Evolutionary conservation across 2,888 invertebrate genomes (phyloP), one percentile per base, ranked within the genome.

Genomic region (Sinelater perroti): DNA sequence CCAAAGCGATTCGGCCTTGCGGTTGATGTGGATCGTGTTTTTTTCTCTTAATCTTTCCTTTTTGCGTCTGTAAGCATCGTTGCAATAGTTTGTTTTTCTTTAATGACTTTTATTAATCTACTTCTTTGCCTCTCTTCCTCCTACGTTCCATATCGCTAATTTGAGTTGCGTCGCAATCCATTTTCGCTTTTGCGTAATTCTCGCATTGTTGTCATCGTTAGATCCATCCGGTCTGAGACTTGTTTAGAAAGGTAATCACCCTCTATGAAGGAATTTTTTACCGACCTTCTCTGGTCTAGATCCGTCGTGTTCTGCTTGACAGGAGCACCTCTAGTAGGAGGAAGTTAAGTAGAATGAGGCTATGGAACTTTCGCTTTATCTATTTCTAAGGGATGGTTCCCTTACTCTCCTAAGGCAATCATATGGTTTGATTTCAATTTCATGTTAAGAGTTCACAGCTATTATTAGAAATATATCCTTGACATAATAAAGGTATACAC

Each of bases 281-380:
- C 11, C 51, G 52, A 52, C 44, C 52, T 52, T 44, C 30, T 52
- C 54, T 40, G 55, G 53, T 46, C 54, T 58, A 46, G 53, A 45
- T 58, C 58, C 53, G 24, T 44, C 45, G 53, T 58, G 54, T 58
- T 58, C 26, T 10, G 57, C 45, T 24, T n/a, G 54, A 53, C 53
- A 57, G 45, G 53, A 40, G 28, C 40, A 58, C 58, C 59, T 55
- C 59, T 28, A 17, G 59, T 55, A 59, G 30, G 30, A n/a, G 8
- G 30, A 10, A 11, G n/a, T n/a, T 30, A 11, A 30, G 4, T 30
- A n/a, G 30, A 11, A 11, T 11, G 8, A 30, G 30, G 30, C 5
- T 30, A 3, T 5, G 8, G 30, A n/a, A n/a, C 30, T 30, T 30
- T 30, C 30, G 30, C 5, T n/a, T n/a, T n/a, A n/a, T n/a, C n/a